phyloP scores from a whole-genome alignment of 2,113 vertebrate genomes.

The Psilopsiagon aymara region DNA sequence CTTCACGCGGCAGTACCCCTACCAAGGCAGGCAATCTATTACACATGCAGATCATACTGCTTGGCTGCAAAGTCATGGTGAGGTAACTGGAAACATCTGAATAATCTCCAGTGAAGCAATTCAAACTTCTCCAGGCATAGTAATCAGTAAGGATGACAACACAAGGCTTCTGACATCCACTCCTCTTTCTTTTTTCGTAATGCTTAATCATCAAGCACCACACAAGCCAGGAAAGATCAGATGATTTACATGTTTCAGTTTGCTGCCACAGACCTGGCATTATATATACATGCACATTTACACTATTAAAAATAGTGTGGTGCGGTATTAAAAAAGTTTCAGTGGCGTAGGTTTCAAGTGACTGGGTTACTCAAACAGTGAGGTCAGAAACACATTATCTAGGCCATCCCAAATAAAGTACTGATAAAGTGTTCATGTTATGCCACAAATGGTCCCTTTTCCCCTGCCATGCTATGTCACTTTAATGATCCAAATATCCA shows the following conservation, averaged over 20 bases:
- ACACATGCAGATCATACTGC: neutral
- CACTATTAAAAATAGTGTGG: neutral
- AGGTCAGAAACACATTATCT: constrained; percentile 2
- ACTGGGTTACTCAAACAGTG: neutral
- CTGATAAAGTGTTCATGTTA: neutral
- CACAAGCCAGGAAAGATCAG: neutral
- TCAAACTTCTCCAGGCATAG: constrained; percentile 25
- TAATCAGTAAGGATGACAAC: constrained; percentile 2
- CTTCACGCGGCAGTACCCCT: neutral
- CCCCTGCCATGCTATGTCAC: neutral
- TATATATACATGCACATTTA: neutral
- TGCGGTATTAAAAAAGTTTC: neutral
- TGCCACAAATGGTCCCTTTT: neutral
- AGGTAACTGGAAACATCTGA: constrained; percentile 12
- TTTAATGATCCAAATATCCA: neutral
- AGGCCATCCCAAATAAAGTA: neutral
- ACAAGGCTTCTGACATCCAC: neutral
- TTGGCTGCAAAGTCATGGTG: neutral
- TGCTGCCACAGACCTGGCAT: neutral
- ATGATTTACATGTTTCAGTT: neutral
- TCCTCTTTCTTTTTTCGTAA: neutral
- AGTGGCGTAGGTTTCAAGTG: neutral
- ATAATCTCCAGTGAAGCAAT: constrained; percentile 42
- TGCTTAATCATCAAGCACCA: constrained; percentile 24
- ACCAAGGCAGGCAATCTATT: neutral